These are phyloP conservation scores for Drosophila kambysellisi DNA, from an alignment of 2,888 invertebrate genomes.

Conservation along the genomic window DNA sequence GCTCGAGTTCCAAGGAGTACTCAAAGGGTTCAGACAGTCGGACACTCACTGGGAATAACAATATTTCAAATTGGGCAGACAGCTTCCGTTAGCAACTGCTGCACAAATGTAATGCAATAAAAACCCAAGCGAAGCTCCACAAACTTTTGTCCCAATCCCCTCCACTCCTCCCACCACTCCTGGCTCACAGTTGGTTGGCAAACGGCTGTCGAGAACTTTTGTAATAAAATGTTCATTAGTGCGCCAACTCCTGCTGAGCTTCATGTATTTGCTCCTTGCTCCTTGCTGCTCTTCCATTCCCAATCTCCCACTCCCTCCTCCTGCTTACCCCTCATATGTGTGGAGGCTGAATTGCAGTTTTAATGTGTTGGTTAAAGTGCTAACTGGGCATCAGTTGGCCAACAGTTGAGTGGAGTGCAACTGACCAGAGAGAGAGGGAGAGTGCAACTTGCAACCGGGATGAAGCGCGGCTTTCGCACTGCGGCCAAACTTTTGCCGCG, in stretches of 20 bases:
- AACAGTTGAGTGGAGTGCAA: constrained; percentile 6
- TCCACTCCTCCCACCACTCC: background rate
- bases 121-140: constrained; percentile 30
- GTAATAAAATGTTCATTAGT: constrained; percentile 84
- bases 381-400: constrained; percentile 62
- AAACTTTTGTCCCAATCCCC: constrained; percentile 36
- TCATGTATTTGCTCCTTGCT: constrained; percentile 1
- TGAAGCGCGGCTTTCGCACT: constrained; percentile 24
- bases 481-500: constrained; percentile 73
- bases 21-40: constrained; percentile 15
- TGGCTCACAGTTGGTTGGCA: constrained; percentile 13
- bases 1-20: constrained; percentile 25
- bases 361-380: constrained; percentile 75
- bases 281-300: constrained; percentile 28
- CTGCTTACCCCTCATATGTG: constrained; percentile 39
- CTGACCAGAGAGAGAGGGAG: constrained; percentile 7
- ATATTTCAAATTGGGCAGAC: constrained; percentile 63
- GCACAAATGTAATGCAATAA: constrained; percentile 56
- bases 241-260: constrained; percentile 64
- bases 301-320: constrained; percentile 7
- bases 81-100: constrained; percentile 50
- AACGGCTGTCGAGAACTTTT: constrained; percentile 67
- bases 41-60: constrained; percentile 55
- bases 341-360: constrained; percentile 76
- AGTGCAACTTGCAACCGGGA: constrained; percentile 12